Evolutionary conservation across 2,797 vertebrate species (phyloP).

Genomic region (Scolopax bukidnonensis): DNA sequence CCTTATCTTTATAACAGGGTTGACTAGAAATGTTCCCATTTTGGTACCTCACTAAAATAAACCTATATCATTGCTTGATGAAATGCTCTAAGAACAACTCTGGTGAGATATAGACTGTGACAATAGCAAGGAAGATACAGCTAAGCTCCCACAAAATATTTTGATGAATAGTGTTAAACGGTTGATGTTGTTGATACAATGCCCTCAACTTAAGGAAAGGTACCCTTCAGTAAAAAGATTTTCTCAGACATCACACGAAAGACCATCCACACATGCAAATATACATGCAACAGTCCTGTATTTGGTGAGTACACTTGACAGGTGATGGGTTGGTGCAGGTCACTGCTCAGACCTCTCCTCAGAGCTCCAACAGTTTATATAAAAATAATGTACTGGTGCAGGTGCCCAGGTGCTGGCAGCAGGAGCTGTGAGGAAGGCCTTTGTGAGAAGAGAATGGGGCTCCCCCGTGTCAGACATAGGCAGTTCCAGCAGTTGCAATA

Average conservation of each 20-base stretch:
- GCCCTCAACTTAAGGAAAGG: neutral
- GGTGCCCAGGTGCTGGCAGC: neutral
- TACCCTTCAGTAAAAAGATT: neutral
- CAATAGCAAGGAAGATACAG: neutral
- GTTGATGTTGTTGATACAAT: neutral
- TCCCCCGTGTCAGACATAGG: neutral
- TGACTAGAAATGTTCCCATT: neutral
- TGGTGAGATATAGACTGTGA: neutral
- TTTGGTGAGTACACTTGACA: neutral
- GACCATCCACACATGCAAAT: rapidly evolving
- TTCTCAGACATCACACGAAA: neutral
- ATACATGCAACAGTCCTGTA: neutral
- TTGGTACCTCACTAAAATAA: neutral
- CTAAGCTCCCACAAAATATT: neutral
- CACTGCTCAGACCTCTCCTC: neutral
- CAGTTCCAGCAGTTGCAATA: neutral
- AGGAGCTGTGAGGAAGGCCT: neutral
- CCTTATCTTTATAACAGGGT: neutral
- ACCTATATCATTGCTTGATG: neutral
- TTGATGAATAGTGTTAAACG: neutral
- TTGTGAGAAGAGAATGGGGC: rapidly evolving
- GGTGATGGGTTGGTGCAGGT: neutral
- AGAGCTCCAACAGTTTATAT: neutral
- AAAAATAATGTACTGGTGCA: neutral
- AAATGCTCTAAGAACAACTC: neutral